phyloP scores from a whole-genome alignment of 2,113 vertebrate species.

The Grammatotria lemairii region DNA sequence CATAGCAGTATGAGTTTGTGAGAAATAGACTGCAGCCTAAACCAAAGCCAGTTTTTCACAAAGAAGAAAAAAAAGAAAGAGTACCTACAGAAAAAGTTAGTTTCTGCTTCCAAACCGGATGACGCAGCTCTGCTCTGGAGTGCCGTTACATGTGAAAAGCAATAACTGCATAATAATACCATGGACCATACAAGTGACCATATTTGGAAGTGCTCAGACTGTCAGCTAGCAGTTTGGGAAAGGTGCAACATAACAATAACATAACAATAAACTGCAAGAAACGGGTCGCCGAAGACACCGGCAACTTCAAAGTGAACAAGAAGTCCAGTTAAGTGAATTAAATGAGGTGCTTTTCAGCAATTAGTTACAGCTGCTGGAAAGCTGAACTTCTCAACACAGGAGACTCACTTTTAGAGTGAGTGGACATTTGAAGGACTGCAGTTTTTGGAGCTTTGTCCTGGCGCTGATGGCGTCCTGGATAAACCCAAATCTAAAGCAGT shows the following conservation, averaged over 20 bases:
- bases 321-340: background rate
- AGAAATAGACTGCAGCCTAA: background rate
- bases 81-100: background rate
- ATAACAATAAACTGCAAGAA: background rate
- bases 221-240: background rate
- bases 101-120: constrained; percentile 17
- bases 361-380: background rate
- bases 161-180: constrained; percentile 18
- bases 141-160: background rate
- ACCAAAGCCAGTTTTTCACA: background rate
- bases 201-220: background rate
- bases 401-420: background rate
- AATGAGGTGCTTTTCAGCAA: background rate
- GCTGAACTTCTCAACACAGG: background rate
- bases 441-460: background rate
- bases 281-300: background rate
- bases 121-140: background rate
- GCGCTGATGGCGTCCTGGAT: background rate
- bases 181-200: background rate
- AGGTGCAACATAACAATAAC: background rate
- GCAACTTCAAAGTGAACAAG: background rate
- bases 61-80: background rate
- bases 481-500: background rate
- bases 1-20: constrained; percentile 22
- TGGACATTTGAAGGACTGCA: background rate